Evolutionary conservation across 2,797 vertebrate species (phyloP).

Genomic region (Gallinago solitaria): DNA sequence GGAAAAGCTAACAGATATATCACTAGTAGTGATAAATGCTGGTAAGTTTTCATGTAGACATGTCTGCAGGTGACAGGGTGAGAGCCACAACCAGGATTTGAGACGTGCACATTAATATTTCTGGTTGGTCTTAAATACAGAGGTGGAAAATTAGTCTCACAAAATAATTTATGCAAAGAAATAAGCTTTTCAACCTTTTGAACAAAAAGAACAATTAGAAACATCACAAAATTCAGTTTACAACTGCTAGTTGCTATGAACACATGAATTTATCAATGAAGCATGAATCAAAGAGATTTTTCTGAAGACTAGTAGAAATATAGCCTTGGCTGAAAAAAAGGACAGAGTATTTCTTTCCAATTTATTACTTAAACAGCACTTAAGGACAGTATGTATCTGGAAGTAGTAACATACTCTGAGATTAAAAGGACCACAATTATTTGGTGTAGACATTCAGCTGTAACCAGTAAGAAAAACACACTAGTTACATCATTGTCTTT

Average conservation of each 20-base stretch:
- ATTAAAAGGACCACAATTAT: background rate
- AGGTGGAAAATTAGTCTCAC: background rate
- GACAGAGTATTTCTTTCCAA: background rate
- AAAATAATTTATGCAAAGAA: background rate
- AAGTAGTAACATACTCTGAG: background rate
- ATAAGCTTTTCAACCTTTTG: background rate
- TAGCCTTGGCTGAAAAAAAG: background rate
- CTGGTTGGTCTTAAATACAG: background rate
- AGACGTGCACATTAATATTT: background rate
- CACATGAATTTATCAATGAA: background rate
- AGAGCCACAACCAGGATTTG: accelerated
- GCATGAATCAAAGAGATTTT: background rate
- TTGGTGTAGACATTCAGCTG: background rate
- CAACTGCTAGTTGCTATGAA: background rate
- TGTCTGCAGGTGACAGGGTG: background rate
- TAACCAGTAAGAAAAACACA: background rate
- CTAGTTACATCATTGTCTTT: background rate
- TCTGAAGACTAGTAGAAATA: background rate
- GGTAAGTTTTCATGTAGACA: background rate
- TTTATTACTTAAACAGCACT: background rate
- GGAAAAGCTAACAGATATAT: background rate
- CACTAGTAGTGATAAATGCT: background rate
- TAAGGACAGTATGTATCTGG: background rate
- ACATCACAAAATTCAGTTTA: background rate
- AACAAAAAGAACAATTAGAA: background rate